These are phyloP conservation scores for Bombus confusus DNA, from an alignment of 1,140 invertebrate species.

Conservation along the genomic window DNA sequence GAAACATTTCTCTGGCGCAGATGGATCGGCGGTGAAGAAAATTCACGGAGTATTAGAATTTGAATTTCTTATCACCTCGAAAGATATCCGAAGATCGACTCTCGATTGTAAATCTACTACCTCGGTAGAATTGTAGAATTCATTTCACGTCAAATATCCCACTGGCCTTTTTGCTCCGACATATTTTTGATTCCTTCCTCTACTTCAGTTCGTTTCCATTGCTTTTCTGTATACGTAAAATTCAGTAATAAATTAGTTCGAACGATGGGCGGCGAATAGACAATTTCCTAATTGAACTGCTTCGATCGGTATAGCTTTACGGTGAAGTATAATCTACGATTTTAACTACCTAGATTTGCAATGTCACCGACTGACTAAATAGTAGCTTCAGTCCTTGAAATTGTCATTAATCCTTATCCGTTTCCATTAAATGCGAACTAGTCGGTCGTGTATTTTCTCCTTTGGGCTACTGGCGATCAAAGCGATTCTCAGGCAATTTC, in stretches of 20 bases:
- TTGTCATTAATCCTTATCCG: constrained; percentile 40
- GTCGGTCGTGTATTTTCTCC: constrained; percentile 24
- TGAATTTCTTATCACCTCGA: constrained; percentile 51
- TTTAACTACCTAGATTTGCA: not conserved
- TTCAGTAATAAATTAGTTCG: not conserved
- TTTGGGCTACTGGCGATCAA: constrained; percentile 53
- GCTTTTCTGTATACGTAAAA: too few species aligned
- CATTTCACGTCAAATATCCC: not conserved
- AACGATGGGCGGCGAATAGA: too few species aligned
- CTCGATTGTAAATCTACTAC: constrained; percentile 7
- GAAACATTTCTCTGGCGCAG: constrained; percentile 58
- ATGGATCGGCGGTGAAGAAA: constrained; percentile 18
- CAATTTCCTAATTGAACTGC: not conserved
- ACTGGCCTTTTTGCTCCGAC: not conserved
- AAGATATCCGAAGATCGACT: constrained; percentile 8
- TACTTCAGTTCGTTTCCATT: not conserved
- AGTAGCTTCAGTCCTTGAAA: not conserved
- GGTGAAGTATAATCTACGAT: not conserved
- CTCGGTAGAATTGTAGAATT: not conserved
- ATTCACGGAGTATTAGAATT: constrained; percentile 57
- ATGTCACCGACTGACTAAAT: not conserved
- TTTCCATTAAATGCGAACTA: constrained; percentile 43
- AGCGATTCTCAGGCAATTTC: constrained; percentile 53
- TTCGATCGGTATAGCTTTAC: not conserved
- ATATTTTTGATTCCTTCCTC: not conserved